Base-by-base conservation (phyloP, 2,888 invertebrate species). In the Caenorhabditis wallacei region DNA sequence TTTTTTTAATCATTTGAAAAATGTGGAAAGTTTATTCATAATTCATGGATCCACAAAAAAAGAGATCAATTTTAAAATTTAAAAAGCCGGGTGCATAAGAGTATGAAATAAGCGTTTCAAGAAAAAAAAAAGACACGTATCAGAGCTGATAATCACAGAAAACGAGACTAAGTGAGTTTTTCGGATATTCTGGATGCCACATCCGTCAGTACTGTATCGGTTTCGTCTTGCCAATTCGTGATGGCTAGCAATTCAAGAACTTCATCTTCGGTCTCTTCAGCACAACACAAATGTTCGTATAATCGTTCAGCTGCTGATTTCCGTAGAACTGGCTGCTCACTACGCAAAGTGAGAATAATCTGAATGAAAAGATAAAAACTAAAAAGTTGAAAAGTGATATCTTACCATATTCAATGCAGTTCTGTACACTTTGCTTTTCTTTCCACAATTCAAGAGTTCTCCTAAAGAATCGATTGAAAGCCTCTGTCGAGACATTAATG, bases 271-370 rank as follows among this genome's bases (percentile, higher is more conserved):
- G 59, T 54, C 20, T 80, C 76, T 30, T 76, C 81, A 7, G 75
- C 75, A 59, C 82, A 83, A 53, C 87, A 87, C 11, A 91, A 70
- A 30, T 88, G 88, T 48, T 92, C 90, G 56, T 90, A 88, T 5
- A 92, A 75, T 40, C 85, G 78, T 24, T 91, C 89, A 22, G 91
- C 91, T 0, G 90, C 87, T 22, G 75, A 59, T 48, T 88, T 82
- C 13, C 91, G 72, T 13, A 91, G 63, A 8, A 85, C 82, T 8
- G 88, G 86, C 22, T 86, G 78, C 18, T 78, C 76, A 22, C 87
- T 86, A 13, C 64, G 64, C 10, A 91, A 80, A n/a, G 82, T 59
- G 0, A 81, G 81, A 11, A 90, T 71, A 18, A 89, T 75, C 90
- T 90, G 72, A 72, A 80, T 26, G 48, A 40, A 16, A 48, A 46